Percentiles rank a stretch among this genome's conserved stretches.
Conservation (phyloP, 2,888 invertebrate genomes). For the Aphidius colemani region DNA sequence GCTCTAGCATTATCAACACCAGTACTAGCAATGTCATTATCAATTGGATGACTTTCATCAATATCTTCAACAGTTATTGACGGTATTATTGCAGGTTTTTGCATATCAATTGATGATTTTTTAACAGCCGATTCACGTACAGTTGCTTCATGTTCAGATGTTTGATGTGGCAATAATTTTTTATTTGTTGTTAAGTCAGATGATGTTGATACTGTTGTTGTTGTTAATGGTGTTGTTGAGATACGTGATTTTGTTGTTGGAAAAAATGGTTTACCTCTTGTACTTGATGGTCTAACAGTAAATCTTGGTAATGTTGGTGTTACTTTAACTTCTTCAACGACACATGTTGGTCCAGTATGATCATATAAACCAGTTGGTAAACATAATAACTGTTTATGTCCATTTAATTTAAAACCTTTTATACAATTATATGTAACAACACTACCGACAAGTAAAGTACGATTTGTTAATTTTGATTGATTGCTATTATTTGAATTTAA, state of each 20-base stretch:
- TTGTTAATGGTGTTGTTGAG: slow-evolving; percentile 44
- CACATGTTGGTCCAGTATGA: slow-evolving; percentile 74
- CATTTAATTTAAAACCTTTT: slow-evolving; percentile 71
- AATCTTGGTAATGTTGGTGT: slow-evolving; percentile 49
- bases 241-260: slow-evolving; percentile 48
- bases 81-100: slow-evolving; percentile 46
- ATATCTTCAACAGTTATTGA: slow-evolving; percentile 51
- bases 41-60: slow-evolving; percentile 73
- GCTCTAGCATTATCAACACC: slow-evolving; percentile 56
- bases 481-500: slow-evolving; percentile 40
- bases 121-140: slow-evolving; percentile 51
- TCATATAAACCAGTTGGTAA: slow-evolving; percentile 81
- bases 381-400: slow-evolving; percentile 72
- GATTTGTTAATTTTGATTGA: slow-evolving; percentile 43
- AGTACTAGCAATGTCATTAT: slow-evolving; percentile 73
- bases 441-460: slow-evolving; percentile 66
- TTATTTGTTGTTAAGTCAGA: slow-evolving; percentile 26
- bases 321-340: slow-evolving; percentile 62
- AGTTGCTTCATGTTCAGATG: slow-evolving; percentile 50
- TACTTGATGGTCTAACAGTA: slow-evolving; percentile 47
- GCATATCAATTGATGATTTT: slow-evolving; percentile 47
- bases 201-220: slow-evolving; percentile 36
- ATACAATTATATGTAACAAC: slow-evolving; percentile 78
- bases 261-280: slow-evolving; percentile 56
- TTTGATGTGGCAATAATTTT: slow-evolving; percentile 25